Percentiles rank a stretch among this genome's conserved stretches.
These are phyloP conservation scores for Euplexia lucipara DNA, from an alignment of 2,888 invertebrate species.

Conservation along the genomic window DNA sequence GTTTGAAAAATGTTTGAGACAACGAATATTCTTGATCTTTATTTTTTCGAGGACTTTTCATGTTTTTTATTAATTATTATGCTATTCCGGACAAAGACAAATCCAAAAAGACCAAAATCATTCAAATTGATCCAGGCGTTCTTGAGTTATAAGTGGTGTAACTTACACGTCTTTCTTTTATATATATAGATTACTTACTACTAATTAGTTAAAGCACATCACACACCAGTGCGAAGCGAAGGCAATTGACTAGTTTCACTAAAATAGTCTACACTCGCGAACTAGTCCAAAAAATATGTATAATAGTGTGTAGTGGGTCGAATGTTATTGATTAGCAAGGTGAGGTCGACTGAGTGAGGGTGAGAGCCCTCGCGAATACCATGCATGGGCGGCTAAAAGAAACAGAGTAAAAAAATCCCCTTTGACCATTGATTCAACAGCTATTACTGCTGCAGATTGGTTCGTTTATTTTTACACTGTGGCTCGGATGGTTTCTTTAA, in stretches of 20 bases:
- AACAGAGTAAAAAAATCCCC: conserved; percentile 70
- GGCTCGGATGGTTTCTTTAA: conserved; percentile 26
- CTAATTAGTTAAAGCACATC: no score
- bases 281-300: conserved; percentile 35
- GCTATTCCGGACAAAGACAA: no score
- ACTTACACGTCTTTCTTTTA: no score
- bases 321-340: conserved; percentile 81
- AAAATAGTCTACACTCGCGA: neutral
- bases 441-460: conserved; percentile 53
- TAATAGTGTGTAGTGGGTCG: conserved; percentile 65
- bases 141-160: no score
- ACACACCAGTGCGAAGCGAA: no score
- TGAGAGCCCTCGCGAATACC: conserved; percentile 75
- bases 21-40: no score
- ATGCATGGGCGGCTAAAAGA: conserved; percentile 73
- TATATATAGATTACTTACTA: no score
- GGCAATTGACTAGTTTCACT: neutral
- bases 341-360: conserved; percentile 66
- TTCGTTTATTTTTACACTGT: conserved; percentile 54
- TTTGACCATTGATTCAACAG: conserved; percentile 44
- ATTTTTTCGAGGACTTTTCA: no score
- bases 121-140: no score
- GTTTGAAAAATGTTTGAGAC: no score
- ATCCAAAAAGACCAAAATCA: no score
- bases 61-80: no score